These are phyloP conservation scores for Gonatopus flavifemur DNA, from an alignment of 1,140 invertebrate genomes.

Conservation along the genomic window DNA sequence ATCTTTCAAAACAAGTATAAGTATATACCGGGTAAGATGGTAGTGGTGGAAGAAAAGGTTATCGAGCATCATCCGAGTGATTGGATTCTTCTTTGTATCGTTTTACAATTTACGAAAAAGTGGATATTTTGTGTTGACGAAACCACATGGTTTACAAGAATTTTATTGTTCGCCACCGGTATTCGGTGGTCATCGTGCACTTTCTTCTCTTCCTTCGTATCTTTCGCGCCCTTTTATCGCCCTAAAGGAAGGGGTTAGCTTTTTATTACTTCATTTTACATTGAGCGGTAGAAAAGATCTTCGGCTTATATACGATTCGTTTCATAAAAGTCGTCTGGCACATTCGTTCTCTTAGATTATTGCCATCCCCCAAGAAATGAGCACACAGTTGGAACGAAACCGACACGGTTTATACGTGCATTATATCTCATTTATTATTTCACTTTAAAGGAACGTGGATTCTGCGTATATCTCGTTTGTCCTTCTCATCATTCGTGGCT, in stretches of 20 bases:
- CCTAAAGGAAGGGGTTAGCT: slow-evolving; percentile 25
- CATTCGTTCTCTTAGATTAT: slow-evolving; percentile 36
- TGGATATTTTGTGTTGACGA: slow-evolving; percentile 4
- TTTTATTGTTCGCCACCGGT: slow-evolving; percentile 41
- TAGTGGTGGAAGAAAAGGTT: too few relatives aligned
- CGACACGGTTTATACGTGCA: slow-evolving; percentile 16
- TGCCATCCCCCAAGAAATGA: too few relatives aligned
- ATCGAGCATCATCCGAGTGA: too few relatives aligned
- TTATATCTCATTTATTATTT: slow-evolving; percentile 42
- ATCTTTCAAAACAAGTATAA: slow-evolving; percentile 51
- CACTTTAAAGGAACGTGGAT: slow-evolving; percentile 19
- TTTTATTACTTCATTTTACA: slow-evolving; percentile 27
- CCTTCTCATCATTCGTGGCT: too few relatives aligned
- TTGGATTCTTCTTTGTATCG: too few relatives aligned
- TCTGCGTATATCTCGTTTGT: too few relatives aligned
- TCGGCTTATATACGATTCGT: slow-evolving; percentile 14
- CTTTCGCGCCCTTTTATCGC: not conserved
- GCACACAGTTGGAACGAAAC: slow-evolving; percentile 18
- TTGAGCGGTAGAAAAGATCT: slow-evolving; percentile 7
- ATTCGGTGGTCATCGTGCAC: slow-evolving; percentile 36
- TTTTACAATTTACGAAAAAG: too few relatives aligned
- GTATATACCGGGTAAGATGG: too few relatives aligned
- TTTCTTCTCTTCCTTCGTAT: not conserved
- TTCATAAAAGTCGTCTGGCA: slow-evolving; percentile 40
- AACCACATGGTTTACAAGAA: slow-evolving; percentile 30